These are phyloP conservation scores for Paramormyrops kingsleyae DNA, from an alignment of 2,113 vertebrate species.

Conservation along the genomic window DNA sequence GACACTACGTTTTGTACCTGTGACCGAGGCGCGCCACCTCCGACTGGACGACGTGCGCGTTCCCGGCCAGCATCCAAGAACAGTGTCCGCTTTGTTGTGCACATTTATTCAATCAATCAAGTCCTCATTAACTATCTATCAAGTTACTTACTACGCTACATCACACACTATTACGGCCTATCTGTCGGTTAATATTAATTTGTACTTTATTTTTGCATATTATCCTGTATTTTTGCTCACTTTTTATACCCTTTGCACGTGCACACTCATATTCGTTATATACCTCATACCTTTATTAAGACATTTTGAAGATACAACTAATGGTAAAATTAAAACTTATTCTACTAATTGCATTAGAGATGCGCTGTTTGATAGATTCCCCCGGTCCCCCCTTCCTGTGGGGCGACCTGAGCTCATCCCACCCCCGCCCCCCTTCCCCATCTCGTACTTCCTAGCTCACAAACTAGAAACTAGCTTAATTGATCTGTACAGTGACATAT, in stretches of 20 bases:
- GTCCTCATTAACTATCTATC: not conserved
- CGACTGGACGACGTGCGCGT: conserved; percentile 43
- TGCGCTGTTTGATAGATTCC: not conserved
- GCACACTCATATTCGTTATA: not conserved
- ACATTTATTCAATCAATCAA: not conserved
- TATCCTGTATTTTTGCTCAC: not conserved
- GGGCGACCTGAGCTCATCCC: not conserved
- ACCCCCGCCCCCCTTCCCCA: not conserved
- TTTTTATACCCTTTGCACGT: not conserved
- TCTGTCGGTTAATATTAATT: not conserved
- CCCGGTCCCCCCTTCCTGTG: not conserved
- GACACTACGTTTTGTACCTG: conserved; percentile 38
- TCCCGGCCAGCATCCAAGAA: conserved; percentile 19
- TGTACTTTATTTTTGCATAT: not conserved
- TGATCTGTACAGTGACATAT: too few species aligned
- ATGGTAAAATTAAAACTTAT: not conserved
- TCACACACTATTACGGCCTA: not conserved
- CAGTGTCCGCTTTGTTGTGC: not conserved
- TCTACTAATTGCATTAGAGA: not conserved
- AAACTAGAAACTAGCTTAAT: too few species aligned
- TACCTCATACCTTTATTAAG: not conserved
- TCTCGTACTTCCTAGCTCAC: too few species aligned
- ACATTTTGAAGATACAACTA: not conserved
- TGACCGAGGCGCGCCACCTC: conserved; percentile 38
- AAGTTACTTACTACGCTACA: not conserved